Base-by-base conservation (phyloP, 2,888 invertebrate species). In the Aspidiotus destructor region DNA sequence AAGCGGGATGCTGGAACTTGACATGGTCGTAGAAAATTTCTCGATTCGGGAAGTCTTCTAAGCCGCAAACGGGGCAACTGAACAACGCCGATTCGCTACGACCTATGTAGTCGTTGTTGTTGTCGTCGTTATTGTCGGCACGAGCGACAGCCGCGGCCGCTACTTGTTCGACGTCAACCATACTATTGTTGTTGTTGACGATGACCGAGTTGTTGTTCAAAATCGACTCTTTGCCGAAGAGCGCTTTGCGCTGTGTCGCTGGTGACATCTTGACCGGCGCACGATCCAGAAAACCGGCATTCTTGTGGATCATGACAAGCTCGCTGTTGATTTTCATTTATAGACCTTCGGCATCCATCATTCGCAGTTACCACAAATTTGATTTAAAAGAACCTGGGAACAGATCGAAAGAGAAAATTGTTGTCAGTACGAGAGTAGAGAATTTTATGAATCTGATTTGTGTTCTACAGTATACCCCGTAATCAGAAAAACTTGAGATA, bases 271-370 rank as follows among this genome's bases (percentile, higher is more conserved):
- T 9, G 17, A 57, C 57, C 13, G 67, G 7, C 8, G 17, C 48
- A 16, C 41, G 58, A 11, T 55, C 16, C 11, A 67, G 52, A 60
- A 60, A 60, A 52, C 67, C 67, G 28, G 28, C 28, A 67, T 67
- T 67, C 48, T 67, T 67, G 15, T 67, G 67, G 28, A 67, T 67
- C 67, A 67, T 67, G 55, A 60, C 67, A 40, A 67, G 15, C 28
- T n/a, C 52, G 40, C n/a, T 41, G 15, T 67, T 57, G 60, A 67
- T 67, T 58, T 67, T 67, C 67, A 67, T 67, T 67, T 67, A 67
- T 28, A 8, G 13, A 16, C 15, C 28, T 42, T 15, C 44, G 41
- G 16, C 17, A 44, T 28, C 48, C 58, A 58, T 58, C 7, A 40
- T 28, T 9, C 10, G 40, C 17, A 28, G 40, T 8, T 13, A 40